Conservation (phyloP, 2,888 invertebrate species). For the Oeneis ivallda region DNA sequence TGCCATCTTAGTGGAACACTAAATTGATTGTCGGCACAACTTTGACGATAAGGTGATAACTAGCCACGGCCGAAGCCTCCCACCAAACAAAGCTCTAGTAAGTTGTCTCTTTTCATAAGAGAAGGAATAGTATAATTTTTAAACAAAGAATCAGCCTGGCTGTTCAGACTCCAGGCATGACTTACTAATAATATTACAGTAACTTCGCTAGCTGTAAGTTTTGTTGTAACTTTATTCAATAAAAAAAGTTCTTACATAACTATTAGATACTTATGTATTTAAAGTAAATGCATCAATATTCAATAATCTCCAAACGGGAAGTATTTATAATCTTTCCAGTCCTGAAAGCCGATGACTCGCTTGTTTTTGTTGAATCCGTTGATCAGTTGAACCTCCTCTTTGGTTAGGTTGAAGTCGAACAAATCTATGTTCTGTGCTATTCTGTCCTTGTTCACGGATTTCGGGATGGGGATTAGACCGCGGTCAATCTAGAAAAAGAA, state of each 20-base stretch:
- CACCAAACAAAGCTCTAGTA: no score
- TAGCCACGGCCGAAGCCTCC: no score
- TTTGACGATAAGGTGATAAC: no score
- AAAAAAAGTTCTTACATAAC: not conserved
- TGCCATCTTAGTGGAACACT: no score
- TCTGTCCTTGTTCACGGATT: slow-evolving; percentile 81
- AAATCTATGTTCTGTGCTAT: slow-evolving; percentile 82
- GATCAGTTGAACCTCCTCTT: slow-evolving; percentile 77
- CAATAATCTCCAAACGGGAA: slow-evolving; percentile 28
- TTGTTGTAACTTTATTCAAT: no score
- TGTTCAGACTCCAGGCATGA: no score
- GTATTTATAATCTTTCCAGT: slow-evolving; percentile 26
- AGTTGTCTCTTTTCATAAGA: no score
- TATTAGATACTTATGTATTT: not conserved
- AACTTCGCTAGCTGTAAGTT: no score
- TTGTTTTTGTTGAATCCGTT: slow-evolving; percentile 73
- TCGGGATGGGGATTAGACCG: slow-evolving; percentile 83
- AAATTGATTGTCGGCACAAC: no score
- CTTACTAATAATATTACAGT: no score
- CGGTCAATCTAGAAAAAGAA: slow-evolving; percentile 73
- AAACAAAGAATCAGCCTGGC: no score
- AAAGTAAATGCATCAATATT: slow-evolving; percentile 27
- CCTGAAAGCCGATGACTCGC: slow-evolving; percentile 22
- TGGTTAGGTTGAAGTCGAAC: slow-evolving; percentile 81
- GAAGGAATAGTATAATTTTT: no score